phyloP scores from a whole-genome alignment of 1,140 invertebrate species.

The Branchinecta lynchi region DNA sequence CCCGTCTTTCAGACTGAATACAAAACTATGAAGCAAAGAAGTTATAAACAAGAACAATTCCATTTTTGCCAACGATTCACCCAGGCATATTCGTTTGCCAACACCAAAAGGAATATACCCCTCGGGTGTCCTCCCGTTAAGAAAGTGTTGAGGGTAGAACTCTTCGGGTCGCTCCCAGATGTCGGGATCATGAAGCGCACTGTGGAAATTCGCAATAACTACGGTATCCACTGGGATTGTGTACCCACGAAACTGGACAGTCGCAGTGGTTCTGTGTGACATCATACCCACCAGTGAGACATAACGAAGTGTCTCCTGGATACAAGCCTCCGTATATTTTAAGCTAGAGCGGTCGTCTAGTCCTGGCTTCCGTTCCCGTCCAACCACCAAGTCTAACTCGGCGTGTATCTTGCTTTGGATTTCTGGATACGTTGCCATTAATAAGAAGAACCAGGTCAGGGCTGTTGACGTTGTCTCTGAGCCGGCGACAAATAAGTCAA shows the following conservation, averaged over 20 bases:
- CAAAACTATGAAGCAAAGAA: slow-evolving; percentile 6
- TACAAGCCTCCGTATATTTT: slow-evolving; percentile 13
- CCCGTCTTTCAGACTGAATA: not conserved
- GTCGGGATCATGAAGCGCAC: slow-evolving; percentile 29
- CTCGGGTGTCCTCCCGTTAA: not conserved
- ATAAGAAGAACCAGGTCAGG: slow-evolving; percentile 50
- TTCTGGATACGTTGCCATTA: slow-evolving; percentile 44
- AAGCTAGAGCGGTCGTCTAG: slow-evolving; percentile 19
- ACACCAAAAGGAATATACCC: not conserved
- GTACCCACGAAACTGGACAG: slow-evolving; percentile 20
- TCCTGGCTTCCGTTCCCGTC: slow-evolving; percentile 21
- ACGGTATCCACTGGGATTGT: slow-evolving; percentile 22
- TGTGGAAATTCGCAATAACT: slow-evolving; percentile 31
- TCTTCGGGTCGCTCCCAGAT: slow-evolving; percentile 30
- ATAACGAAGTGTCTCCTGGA: not conserved
- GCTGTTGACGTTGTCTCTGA: slow-evolving; percentile 50
- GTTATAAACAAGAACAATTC: slow-evolving; percentile 31
- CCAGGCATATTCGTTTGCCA: slow-evolving; percentile 27
- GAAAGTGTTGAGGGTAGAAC: slow-evolving; percentile 26
- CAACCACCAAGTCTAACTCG: slow-evolving; percentile 45
- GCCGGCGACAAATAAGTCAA: slow-evolving; percentile 28
- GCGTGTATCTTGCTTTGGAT: slow-evolving; percentile 47
- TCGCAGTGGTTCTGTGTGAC: not conserved
- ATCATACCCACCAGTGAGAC: not conserved
- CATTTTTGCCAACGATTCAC: slow-evolving; percentile 30